Base-by-base conservation (phyloP, 2,113 vertebrate genomes). In the Corythornis madagascariensis region DNA sequence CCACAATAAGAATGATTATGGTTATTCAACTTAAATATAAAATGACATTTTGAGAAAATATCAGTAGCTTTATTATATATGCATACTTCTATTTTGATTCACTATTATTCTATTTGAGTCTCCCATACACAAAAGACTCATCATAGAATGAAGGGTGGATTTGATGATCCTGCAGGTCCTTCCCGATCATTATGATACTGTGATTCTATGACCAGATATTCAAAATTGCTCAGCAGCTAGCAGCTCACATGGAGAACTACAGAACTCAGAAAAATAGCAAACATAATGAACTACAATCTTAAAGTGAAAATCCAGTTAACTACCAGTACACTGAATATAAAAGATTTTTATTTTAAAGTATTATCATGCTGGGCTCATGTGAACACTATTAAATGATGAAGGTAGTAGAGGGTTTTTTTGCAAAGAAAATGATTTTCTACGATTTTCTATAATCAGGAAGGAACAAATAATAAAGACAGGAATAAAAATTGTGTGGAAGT, bases 331-430 rank as follows among this genome's bases (percentile, higher is more conserved):
- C 10, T 75, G 56, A 83, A 80, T 90, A 92, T 1, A 74, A 92
- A 66, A 13, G 19, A 66, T 52, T 93, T 92, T 90, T 67, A 63
- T 79, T 89, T 94, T 63, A 73, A 88, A 73, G 56, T 76, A 70
- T 10, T 66, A 42, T 40, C 88, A 89, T 17, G 61, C 72, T 91
- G 75, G 83, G 71, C 21, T n/a, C 52, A 55, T 25, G 48, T 77
- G 52, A 96, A 76, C 70, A 24, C 24, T 31, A 75, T 53, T 71
- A 70, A 85, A 61, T n/a, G 20, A 83, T 26, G 17, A 82, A 76
- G 19, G 42, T 24, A 65, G 31, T 63, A 66, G 52, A 19, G 38
- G 38, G 38, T 28, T 20, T 88, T 80, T 73, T 65, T 79, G 25
- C 38, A 72, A 61, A 88, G 25, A 66, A 22, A 86, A 85, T 63